phyloP scores from a whole-genome alignment of 2,113 vertebrate genomes.

The Lagenorhynchus albirostris region DNA sequence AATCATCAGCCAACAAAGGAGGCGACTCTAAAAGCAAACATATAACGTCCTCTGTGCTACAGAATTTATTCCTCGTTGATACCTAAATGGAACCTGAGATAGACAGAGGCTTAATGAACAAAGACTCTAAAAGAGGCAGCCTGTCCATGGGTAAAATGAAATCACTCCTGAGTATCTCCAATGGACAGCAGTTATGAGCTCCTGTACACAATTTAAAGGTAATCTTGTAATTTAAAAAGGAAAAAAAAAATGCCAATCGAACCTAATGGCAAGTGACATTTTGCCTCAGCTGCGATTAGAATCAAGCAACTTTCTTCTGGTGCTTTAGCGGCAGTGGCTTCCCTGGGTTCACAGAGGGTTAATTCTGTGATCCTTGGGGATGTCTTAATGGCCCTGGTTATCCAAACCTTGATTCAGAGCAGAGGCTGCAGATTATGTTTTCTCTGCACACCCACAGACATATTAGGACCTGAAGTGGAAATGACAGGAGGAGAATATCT shows the following conservation, averaged over 20 bases:
- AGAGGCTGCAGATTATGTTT: slow-evolving; percentile 74
- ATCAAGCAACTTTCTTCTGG: slow-evolving; percentile 61
- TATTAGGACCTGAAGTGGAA: slow-evolving; percentile 84
- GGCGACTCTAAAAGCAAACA: background rate
- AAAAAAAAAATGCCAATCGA: slow-evolving; percentile 25
- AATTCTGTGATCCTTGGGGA: slow-evolving; percentile 79
- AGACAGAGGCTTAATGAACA: slow-evolving; percentile 53
- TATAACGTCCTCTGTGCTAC: background rate
- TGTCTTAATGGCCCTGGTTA: slow-evolving; percentile 80
- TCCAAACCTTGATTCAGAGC: slow-evolving; percentile 72
- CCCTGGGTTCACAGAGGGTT: slow-evolving; percentile 82
- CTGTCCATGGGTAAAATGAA: slow-evolving; percentile 9
- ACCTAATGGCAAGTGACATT: slow-evolving; percentile 80
- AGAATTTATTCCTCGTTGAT: slow-evolving; percentile 21
- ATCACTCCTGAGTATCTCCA: slow-evolving; percentile 32
- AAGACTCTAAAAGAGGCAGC: slow-evolving; percentile 46
- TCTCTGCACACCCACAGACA: slow-evolving; percentile 80
- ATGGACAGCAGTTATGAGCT: slow-evolving; percentile 52
- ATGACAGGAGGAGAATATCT: slow-evolving; percentile 83
- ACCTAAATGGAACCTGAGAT: background rate
- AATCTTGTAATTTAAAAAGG: slow-evolving; percentile 61
- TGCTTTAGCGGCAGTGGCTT: background rate
- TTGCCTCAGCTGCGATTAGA: slow-evolving; percentile 75
- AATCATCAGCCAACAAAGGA: background rate
- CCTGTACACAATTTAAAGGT: slow-evolving; percentile 64